Conservation (phyloP, 2,113 vertebrate species). For the Antidorcas marsupialis region DNA sequence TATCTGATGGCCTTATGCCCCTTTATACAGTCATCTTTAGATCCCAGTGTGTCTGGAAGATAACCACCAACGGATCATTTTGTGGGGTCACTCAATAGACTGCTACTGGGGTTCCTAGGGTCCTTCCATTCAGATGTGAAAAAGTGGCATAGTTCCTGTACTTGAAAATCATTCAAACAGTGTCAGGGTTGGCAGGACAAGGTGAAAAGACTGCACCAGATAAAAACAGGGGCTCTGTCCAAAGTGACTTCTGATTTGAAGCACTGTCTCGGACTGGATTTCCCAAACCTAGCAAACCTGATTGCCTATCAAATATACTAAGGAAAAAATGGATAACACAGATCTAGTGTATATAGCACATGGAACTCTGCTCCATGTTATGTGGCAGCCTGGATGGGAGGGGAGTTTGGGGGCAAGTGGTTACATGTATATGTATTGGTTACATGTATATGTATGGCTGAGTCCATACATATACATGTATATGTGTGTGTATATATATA, state of each 20-base stretch:
- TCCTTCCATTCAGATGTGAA: neutral
- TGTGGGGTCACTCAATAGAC: neutral
- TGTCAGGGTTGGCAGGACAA: neutral
- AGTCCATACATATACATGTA: neutral
- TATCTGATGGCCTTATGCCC: neutral
- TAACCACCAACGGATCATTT: neutral
- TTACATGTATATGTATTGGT: neutral
- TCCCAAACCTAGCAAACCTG: neutral
- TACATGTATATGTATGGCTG: neutral
- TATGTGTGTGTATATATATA: no score
- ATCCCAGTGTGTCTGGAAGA: neutral
- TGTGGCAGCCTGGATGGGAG: neutral
- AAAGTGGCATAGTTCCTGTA: neutral
- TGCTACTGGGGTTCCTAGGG: neutral
- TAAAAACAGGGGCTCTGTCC: neutral
- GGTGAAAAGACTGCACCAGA: neutral
- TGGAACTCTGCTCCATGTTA: neutral
- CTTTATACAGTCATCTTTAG: neutral
- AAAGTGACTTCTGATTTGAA: neutral
- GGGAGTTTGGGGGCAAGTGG: neutral
- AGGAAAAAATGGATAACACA: neutral
- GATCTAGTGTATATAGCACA: neutral
- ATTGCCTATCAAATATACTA: neutral
- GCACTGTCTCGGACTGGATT: neutral
- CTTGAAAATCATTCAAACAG: neutral